Conservation (phyloP, 1,140 invertebrate genomes). For the Drosophila arizonae region DNA sequence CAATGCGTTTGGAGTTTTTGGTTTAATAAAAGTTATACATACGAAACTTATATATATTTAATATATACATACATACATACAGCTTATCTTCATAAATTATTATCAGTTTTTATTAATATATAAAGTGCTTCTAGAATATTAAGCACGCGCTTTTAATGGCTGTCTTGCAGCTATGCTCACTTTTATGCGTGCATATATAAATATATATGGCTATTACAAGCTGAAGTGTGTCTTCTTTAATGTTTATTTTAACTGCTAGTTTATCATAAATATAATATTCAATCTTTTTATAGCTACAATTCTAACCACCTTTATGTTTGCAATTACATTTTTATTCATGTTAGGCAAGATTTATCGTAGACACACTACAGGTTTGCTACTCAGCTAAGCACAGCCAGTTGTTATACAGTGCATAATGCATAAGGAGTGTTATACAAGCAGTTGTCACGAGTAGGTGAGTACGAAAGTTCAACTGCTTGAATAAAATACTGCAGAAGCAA, state of each 20-base stretch:
- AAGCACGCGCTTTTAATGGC: conserved; percentile 1
- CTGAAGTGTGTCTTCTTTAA: not conserved
- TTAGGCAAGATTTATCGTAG: not conserved
- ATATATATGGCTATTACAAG: not conserved
- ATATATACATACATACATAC: not conserved
- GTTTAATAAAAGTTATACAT: conserved; percentile 2
- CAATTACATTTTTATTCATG: not conserved
- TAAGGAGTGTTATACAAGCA: too few relatives aligned
- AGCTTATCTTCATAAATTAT: conserved; percentile 17
- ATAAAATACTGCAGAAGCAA: not conserved
- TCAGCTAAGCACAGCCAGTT: not conserved
- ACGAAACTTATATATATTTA: not conserved
- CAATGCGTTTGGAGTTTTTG: conserved; percentile 26
- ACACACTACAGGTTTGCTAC: not conserved
- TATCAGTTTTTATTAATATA: conserved; percentile 14
- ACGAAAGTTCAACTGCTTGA: not conserved
- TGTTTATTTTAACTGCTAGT: not conserved
- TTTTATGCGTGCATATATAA: not conserved
- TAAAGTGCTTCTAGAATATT: conserved; percentile 13
- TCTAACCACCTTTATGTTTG: not conserved
- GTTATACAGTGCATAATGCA: not conserved
- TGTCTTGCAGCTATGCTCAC: not conserved
- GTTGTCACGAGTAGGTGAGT: not conserved
- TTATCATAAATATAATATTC: not conserved
- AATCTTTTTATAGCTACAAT: not conserved